A percentile compares a stretch with the other conserved stretches of the same genome.
phyloP scores from a whole-genome alignment of 2,113 vertebrate species.

The Tachuris rubrigastra region DNA sequence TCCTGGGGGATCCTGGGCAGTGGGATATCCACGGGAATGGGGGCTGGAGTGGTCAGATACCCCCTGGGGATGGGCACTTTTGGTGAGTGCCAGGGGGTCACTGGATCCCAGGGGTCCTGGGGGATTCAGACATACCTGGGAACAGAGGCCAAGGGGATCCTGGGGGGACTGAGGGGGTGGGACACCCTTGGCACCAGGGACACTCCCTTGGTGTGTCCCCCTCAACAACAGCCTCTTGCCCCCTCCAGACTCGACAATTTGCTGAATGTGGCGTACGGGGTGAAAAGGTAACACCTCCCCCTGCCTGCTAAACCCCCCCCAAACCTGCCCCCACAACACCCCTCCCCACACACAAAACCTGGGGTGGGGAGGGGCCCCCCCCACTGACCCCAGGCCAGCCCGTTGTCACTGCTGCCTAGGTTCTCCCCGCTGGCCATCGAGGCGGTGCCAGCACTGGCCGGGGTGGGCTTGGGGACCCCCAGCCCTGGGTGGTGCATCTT shows the following conservation, averaged over 20 bases:
- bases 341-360: no score
- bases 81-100: no score
- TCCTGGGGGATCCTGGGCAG: no score
- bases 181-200: no score
- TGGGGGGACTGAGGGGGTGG: no score
- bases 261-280: slow-evolving; percentile 97
- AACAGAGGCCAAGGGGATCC: no score
- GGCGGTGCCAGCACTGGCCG: slow-evolving; percentile 88
- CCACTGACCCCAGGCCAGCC: slow-evolving; percentile 64
- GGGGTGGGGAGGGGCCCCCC: background rate
- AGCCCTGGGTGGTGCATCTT: slow-evolving; percentile 95
- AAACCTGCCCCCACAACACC: background rate
- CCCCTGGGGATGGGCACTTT: no score
- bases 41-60: no score
- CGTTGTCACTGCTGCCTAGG: slow-evolving; percentile 86
- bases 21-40: no score
- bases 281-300: slow-evolving; percentile 87
- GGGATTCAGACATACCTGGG: no score
- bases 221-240: slow-evolving; percentile 76
- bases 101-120: no score
- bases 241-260: slow-evolving; percentile 95
- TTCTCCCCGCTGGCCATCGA: slow-evolving; percentile 90
- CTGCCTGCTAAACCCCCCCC: no score
- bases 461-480: slow-evolving; percentile 82
- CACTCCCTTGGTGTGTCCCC: background rate